Conservation (phyloP, 2,113 vertebrate species). For the Eurystomus gularis region DNA sequence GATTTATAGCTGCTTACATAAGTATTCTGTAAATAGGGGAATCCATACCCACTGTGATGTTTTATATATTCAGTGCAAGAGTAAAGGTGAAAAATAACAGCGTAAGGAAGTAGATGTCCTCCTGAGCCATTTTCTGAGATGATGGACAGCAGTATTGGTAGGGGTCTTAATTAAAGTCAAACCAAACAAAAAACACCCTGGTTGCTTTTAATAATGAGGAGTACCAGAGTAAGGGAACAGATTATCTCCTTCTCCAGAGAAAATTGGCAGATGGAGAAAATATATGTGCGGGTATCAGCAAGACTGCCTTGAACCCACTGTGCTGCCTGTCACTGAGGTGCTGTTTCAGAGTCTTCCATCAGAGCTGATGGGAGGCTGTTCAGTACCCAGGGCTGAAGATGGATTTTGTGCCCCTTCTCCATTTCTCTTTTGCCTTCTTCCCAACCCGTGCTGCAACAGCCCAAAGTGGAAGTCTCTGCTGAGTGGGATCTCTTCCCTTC, state of each 20-base stretch:
- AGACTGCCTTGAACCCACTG: background rate
- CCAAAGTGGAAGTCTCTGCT: background rate
- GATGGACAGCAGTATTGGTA: constrained; percentile 10
- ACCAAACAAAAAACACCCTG: background rate
- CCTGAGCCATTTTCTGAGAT: constrained; percentile 26
- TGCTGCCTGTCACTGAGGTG: background rate
- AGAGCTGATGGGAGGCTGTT: background rate
- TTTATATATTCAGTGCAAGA: background rate
- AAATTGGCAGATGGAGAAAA: constrained; percentile 44
- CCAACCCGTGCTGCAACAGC: background rate
- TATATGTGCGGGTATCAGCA: constrained; percentile 8
- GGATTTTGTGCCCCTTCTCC: background rate
- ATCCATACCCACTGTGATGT: constrained; percentile 22
- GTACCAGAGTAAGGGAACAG: background rate
- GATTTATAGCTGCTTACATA: constrained; percentile 15
- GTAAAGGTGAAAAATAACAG: constrained; percentile 33
- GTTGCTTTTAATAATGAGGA: constrained; percentile 19
- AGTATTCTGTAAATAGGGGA: constrained; percentile 8
- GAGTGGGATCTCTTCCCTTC: background rate
- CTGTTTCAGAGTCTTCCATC: background rate
- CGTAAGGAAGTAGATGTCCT: background rate
- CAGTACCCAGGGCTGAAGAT: background rate
- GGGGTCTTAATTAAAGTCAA: constrained; percentile 51
- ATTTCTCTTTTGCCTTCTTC: background rate
- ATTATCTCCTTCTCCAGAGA: constrained; percentile 15